Evolutionary conservation across 2,888 invertebrate species (phyloP), one percentile per base, ranked within the genome.

Genomic region (Periphyllus acericola): DNA sequence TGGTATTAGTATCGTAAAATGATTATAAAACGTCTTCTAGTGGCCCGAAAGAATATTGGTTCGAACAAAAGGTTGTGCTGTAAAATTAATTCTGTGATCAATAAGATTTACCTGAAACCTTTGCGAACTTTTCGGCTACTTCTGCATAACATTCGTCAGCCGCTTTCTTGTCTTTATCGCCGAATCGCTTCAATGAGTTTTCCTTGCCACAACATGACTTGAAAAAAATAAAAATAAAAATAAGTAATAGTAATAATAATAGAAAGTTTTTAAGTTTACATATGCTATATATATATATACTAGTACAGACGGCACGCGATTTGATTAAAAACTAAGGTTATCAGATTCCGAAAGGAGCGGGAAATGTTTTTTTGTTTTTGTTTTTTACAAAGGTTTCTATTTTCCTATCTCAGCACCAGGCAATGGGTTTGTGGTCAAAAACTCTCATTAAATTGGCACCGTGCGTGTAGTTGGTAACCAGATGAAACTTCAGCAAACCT

Each of bases 131-230:
- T 66, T 89, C 84, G 25, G 89, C 85, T n/a, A 90, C 88, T 89
- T 90, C 89, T 34, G 87, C 86, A 55, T 89, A 90, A 82, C 90
- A 90, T 36, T 89, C 83, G 40, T 89, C 88, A 4, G 89, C 81
- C 14, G 85, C 68, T 32, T 71, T 84, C 85, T 90, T 90, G 75
- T 89, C 89, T 68, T 89, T 89, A 36, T 90, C 90, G 5, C 89
- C 90, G 21, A 89, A 90, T 75, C 89, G 83, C 46, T 90, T 90
- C 72, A 90, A 76, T 75, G 89, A 80, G 74, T 89, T 89, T 29
- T 83, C 87, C n/a, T 89, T 89, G 34, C 90, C 90, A 79, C 90
- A 90, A 75, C 90, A 90, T 11, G 89, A 89, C 90, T 90, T 85
- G n/a, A 87, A 89, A 83, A 75, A 60, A 60, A n/a, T n/a, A n/a